Conservation (phyloP, 2,113 vertebrate genomes). For the Odobenus rosmarus region DNA sequence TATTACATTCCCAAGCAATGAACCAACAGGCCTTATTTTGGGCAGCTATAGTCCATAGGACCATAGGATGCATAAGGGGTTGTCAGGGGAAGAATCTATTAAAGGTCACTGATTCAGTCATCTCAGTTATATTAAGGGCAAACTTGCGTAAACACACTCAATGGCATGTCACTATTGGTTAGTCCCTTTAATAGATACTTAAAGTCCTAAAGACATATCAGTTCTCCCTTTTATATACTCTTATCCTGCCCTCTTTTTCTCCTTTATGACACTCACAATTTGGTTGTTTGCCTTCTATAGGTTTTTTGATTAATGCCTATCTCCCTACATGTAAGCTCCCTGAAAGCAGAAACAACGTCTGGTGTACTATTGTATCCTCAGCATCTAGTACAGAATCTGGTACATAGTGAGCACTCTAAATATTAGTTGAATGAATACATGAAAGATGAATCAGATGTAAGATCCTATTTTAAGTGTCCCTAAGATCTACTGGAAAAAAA, state of each 20-base stretch:
- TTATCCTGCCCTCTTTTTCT: neutral
- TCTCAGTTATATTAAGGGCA: slow-evolving; percentile 14
- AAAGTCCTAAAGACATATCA: neutral
- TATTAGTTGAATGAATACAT: neutral
- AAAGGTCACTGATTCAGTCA: neutral
- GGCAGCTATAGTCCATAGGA: neutral
- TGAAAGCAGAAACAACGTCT: neutral
- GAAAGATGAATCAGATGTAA: neutral
- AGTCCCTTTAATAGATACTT: neutral
- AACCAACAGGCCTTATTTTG: neutral
- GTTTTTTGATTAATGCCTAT: neutral
- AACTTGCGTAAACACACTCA: neutral
- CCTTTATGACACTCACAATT: neutral
- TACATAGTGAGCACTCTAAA: neutral
- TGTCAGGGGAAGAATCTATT: neutral
- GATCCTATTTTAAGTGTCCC: neutral
- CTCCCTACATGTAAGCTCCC: neutral
- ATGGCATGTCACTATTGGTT: neutral
- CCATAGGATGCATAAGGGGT: neutral
- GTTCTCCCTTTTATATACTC: neutral
- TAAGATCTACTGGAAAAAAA: neutral
- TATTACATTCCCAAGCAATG: neutral
- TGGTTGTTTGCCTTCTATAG: neutral
- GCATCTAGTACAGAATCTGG: neutral
- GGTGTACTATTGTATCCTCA: neutral